These are phyloP conservation scores for Portevinia maculata DNA, from an alignment of 2,888 invertebrate genomes.

Conservation along the genomic window DNA sequence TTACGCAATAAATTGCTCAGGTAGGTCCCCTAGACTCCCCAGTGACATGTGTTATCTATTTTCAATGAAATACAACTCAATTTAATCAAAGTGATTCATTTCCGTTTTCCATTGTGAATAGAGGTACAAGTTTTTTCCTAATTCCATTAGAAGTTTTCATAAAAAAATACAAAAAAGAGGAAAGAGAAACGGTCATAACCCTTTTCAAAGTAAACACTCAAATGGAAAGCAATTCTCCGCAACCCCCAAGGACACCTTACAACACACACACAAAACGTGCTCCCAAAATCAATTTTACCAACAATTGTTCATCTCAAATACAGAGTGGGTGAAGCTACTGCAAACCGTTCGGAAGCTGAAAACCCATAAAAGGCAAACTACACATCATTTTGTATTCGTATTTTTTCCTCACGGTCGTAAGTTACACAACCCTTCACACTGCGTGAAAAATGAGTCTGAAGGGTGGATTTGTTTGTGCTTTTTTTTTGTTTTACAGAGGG, in stretches of 20 bases:
- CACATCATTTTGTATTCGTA: constrained; percentile 31
- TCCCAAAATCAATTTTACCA: constrained; percentile 66
- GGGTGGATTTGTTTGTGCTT: constrained; percentile 17
- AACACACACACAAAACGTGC: constrained; percentile 44
- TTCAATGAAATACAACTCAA: constrained; percentile 57
- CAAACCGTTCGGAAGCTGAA: not conserved
- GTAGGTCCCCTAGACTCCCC: constrained; percentile 5
- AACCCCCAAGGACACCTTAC: constrained; percentile 62
- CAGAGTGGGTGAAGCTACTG: constrained; percentile 11
- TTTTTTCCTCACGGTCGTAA: constrained; percentile 6
- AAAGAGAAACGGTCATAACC: constrained; percentile 48
- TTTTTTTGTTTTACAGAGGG: not conserved
- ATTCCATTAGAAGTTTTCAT: constrained; percentile 58
- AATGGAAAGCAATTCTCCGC: constrained; percentile 54
- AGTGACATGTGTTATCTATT: constrained; percentile 44
- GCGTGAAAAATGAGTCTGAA: not conserved
- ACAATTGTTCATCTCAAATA: constrained; percentile 63
- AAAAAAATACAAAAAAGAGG: constrained; percentile 20
- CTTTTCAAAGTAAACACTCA: constrained; percentile 52
- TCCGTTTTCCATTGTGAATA: not conserved
- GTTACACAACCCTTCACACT: constrained; percentile 33
- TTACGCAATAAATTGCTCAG: constrained; percentile 31
- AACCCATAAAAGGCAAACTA: constrained; percentile 32
- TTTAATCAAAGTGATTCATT: constrained; percentile 71
- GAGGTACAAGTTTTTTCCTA: constrained; percentile 47